Conservation (phyloP, 2,888 invertebrate species). For the Tanypteryx hageni region DNA sequence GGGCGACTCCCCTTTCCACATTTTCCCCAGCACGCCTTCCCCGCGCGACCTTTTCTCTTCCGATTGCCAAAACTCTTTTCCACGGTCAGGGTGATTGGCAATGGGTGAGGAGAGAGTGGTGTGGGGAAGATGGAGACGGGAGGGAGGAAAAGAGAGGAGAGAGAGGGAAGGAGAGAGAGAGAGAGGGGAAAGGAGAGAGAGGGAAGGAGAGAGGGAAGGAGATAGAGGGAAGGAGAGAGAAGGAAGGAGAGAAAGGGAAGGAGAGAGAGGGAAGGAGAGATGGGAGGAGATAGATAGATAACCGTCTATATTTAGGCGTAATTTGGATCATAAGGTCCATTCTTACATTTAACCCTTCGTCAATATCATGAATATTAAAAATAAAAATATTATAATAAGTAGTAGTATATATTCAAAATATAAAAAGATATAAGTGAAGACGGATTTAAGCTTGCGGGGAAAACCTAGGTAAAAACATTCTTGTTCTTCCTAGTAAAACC, state of each 20-base stretch:
- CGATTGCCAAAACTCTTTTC: not conserved
- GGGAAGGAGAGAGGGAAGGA: not conserved
- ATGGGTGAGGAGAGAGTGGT: not conserved
- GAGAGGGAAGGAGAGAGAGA: not conserved
- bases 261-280: constrained; percentile 1
- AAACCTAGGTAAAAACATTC: no score
- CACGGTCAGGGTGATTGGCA: not conserved
- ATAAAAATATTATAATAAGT: no score
- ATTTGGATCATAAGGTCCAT: no score
- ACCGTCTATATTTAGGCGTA: not conserved
- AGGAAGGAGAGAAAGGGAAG: no score
- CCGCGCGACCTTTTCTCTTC: not conserved
- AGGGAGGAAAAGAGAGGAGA: not conserved
- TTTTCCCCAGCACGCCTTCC: not conserved
- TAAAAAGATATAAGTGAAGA: no score
- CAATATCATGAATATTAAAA: no score
- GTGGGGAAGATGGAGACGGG: not conserved
- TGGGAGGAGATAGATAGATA: not conserved
- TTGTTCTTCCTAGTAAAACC: no score
- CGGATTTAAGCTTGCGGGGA: no score
- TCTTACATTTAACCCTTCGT: no score
- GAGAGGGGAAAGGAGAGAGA: not conserved
- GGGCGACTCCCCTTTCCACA: not conserved
- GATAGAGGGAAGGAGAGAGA: no score
- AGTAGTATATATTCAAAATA: no score